A percentile compares a stretch with the other conserved stretches of the same genome.
phyloP scores from a whole-genome alignment of 2,113 vertebrate species.

The Hydropotes inermis region DNA sequence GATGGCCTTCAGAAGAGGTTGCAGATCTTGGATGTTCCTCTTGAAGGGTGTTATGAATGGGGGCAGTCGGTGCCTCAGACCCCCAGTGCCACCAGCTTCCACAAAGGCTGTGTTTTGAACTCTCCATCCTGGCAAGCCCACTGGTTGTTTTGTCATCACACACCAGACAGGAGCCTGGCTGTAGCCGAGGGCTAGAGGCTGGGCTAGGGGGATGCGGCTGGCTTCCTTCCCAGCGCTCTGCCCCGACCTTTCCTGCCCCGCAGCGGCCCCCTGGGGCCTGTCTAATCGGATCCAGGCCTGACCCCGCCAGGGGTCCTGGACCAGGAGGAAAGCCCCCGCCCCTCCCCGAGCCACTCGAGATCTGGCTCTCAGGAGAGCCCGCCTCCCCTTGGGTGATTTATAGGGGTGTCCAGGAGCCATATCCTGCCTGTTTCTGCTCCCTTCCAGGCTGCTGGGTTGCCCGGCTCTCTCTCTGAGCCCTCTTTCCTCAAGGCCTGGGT shows the following conservation, averaged over 20 bases:
- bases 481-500: neutral
- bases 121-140: neutral
- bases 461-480: neutral
- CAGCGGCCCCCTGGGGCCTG: slow-evolving; percentile 43
- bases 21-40: neutral
- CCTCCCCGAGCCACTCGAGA: neutral
- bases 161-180: neutral
- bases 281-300: slow-evolving; percentile 74
- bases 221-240: slow-evolving; percentile 21
- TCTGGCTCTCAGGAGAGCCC: slow-evolving; percentile 32
- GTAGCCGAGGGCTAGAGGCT: neutral
- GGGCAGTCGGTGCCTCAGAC: neutral
- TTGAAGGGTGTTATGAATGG: neutral
- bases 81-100: neutral
- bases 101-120: neutral
- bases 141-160: neutral
- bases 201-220: neutral
- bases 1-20: neutral
- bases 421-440: slow-evolving; percentile 53
- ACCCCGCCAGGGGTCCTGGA: slow-evolving; percentile 55
- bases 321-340: slow-evolving; percentile 2
- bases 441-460: neutral
- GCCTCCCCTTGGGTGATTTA: slow-evolving; percentile 58
- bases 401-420: slow-evolving; percentile 35
- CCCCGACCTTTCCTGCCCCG: neutral